Percentiles rank a stretch among this genome's conserved stretches.
Evolutionary conservation across 2,888 invertebrate species (phyloP).

Genomic region (Pachymerium ferrugineum): DNA sequence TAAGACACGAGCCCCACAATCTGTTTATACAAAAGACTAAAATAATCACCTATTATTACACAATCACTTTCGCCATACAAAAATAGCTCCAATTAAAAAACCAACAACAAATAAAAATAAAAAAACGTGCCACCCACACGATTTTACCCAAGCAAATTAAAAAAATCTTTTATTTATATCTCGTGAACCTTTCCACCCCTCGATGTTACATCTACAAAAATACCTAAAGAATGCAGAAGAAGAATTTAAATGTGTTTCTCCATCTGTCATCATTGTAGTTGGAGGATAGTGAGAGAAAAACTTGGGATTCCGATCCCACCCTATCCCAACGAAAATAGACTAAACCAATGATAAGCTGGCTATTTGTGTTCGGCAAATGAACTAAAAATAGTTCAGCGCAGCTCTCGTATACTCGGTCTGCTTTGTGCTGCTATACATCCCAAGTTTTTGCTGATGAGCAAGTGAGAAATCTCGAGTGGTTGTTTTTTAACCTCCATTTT

Average conservation of each 20-base stretch:
- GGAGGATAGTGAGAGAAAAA: constrained; percentile 19
- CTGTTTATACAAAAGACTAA: too few species aligned
- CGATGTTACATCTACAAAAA: too few species aligned
- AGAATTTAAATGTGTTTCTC: constrained; percentile 27
- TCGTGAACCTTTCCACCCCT: too few species aligned
- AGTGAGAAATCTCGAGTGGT: not conserved
- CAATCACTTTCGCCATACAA: too few species aligned
- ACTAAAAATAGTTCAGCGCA: constrained; percentile 30
- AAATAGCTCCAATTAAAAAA: too few species aligned
- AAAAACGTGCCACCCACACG: too few species aligned
- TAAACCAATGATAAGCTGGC: constrained; percentile 30
- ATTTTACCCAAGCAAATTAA: too few species aligned
- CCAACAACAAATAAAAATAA: too few species aligned
- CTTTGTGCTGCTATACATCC: constrained; percentile 19
- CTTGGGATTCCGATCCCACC: not conserved
- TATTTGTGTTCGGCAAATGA: constrained; percentile 33
- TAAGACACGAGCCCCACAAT: too few species aligned
- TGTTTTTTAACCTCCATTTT: not conserved
- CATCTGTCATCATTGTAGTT: constrained; percentile 24
- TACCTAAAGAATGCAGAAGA: not conserved
- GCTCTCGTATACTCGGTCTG: constrained; percentile 24
- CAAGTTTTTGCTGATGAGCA: not conserved
- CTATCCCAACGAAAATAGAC: constrained; percentile 16
- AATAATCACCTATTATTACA: too few species aligned
- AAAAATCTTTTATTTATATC: too few species aligned